Evolutionary conservation across 2,888 invertebrate genomes (phyloP), one percentile per base, ranked within the genome.

Genomic region (Chymomyza amoena): DNA sequence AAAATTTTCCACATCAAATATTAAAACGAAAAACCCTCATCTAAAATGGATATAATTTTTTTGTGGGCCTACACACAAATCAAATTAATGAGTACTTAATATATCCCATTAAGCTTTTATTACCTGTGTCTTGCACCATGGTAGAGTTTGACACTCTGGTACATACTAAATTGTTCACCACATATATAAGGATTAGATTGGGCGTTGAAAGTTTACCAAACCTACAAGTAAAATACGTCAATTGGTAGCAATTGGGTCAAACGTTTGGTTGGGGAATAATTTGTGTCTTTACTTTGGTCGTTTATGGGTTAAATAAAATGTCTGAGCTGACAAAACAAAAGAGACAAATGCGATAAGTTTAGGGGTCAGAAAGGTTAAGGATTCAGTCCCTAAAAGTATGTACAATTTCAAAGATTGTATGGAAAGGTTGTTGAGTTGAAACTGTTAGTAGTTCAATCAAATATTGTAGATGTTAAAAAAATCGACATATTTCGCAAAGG

Each of bases 11-110:
- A 15, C 18, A 10, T 20, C 1, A 25, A 10, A 45, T 45, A 45
- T 45, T 45, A 13, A 45, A 45, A 13, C 10, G 16, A 9, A 50
- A 70, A 63, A 45, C 69, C 51, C 51, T 10, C 52, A 75, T 70
- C 62, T 75, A 62, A 6, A 51, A 70, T 70, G 75, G 60, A 69
- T 65, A 74, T 66, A 72, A 72, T 71, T 50, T 6, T 13, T 39
- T 16, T 18, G 16, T 61, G 70, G 60, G 52, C 74, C 57, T 20
- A 52, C 36, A 28, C 67, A 78, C 86, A 84, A 84, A 88, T 88
- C 88, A 25, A 80, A 77, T 80, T 76, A 88, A 85, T 88, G 85
- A 73, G 77, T 77, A 75, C 82, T 76, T 81, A 81, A 85, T 87
- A 84, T 67, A n/a, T 13, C 54, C 56, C 56, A 64, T 70, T 52